Conservation (phyloP, 2,113 vertebrate genomes). For the Peromyscus maniculatus region DNA sequence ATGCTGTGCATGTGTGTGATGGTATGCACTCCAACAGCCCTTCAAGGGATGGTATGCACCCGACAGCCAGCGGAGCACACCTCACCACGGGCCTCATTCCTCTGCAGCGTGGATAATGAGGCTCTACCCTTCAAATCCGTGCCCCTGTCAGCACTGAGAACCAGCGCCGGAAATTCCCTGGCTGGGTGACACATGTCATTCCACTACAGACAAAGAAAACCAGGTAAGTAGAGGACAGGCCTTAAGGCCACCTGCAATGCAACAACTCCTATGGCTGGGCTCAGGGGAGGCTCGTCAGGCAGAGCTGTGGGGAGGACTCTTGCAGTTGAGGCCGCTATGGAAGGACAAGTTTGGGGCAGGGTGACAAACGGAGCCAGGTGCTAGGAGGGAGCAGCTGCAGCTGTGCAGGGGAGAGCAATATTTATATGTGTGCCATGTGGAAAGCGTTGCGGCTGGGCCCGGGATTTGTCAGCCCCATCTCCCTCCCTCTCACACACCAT, state of each 20-base stretch:
- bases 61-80: not conserved
- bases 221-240: not conserved
- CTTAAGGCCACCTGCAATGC: not conserved
- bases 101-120: no score
- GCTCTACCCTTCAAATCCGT: rapidly evolving
- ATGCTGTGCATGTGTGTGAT: not conserved
- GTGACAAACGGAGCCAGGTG: slow-evolving; percentile 71
- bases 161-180: not conserved
- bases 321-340: not conserved
- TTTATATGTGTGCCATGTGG: not conserved
- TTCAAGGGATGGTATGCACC: not conserved
- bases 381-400: slow-evolving; percentile 52
- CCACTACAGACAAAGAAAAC: not conserved
- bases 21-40: not conserved
- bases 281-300: not conserved
- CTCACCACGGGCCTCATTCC: not conserved
- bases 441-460: not conserved
- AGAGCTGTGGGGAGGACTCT: not conserved
- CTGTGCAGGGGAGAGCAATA: not conserved
- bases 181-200: not conserved
- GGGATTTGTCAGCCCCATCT: slow-evolving; percentile 20
- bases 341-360: not conserved
- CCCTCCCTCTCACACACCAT: not conserved
- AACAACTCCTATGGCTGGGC: not conserved
- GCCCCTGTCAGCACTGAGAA: not conserved